Evolutionary conservation across 2,113 vertebrate species (phyloP), one percentile per base, ranked within the genome.

Genomic region (Dicaeum eximium): DNA sequence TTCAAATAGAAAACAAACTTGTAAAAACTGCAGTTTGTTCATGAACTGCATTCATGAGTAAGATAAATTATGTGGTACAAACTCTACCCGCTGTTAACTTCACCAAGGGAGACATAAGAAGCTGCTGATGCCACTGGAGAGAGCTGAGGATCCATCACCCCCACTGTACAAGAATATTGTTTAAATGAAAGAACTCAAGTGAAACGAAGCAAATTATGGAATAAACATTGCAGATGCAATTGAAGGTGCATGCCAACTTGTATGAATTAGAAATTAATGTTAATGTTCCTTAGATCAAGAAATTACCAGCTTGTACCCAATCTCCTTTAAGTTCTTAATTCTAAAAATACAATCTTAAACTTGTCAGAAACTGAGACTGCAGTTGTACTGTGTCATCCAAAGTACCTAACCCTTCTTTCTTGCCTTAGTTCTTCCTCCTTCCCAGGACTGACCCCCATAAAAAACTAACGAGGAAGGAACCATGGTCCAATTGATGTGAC

Each of bases 111-210:
- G 56, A 40, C 38, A 48, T 60, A 88, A 88, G 94, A 88, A 84
- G 70, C 37, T 95, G 72, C 85, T 94, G 86, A 81, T 90, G 80
- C 75, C 64, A 61, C 60, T 71, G 69, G 82, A 90, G 75, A 95
- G 80, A 84, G 71, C 80, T 88, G 42, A 80, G 88, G 88, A 88
- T 79, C 75, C 71, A 70, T 92, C 75, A 38, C 28, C 67, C 42
- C n/a, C 67, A 67, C 88, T 45, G 44, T 86, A 95, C 28, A 67
- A 78, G 67, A 88, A 96, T 94, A 92, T 86, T 92, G 95, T 96
- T 96, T 95, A 95, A 95, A 96, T 92, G 85, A 94, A 93, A 80
- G 80, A 94, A 94, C 88, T 96, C 96, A 92, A 81, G 94, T 92
- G 95, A 93, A 97, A 95, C 0, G 60, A 93, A 96, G 93, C 90